phyloP scores from a whole-genome alignment of 2,113 vertebrate species.

The Xiphias gladius region DNA sequence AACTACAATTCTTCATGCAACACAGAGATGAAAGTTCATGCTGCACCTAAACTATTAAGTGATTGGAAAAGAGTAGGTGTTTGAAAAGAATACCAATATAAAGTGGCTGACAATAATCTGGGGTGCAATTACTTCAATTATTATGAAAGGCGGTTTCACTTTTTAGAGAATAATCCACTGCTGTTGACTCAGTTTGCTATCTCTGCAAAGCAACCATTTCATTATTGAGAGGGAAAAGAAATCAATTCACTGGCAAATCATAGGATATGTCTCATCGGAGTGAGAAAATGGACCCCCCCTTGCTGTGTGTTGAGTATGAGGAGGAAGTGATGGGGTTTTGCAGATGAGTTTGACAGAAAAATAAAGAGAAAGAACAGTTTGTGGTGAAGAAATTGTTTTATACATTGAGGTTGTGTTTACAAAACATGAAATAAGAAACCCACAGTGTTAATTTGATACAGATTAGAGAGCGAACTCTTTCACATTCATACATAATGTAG shows the following conservation, averaged over 20 bases:
- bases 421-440: neutral
- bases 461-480: neutral
- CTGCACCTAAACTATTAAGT: slow-evolving; percentile 2
- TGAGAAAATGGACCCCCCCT: slow-evolving; percentile 65
- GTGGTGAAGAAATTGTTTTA: neutral
- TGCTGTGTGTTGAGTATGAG: neutral
- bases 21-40: neutral
- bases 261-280: slow-evolving; percentile 70
- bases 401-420: neutral
- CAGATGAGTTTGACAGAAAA: slow-evolving; percentile 1
- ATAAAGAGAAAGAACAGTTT: neutral
- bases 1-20: neutral
- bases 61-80: slow-evolving; percentile 34
- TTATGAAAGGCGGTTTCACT: slow-evolving; percentile 43
- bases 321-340: slow-evolving; percentile 17
- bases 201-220: slow-evolving; percentile 71
- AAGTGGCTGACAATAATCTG: slow-evolving; percentile 41
- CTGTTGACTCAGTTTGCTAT: slow-evolving; percentile 66
- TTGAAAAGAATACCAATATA: slow-evolving; percentile 51
- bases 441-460: neutral
- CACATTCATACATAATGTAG: neutral
- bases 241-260: slow-evolving; percentile 73
- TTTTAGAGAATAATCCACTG: slow-evolving; percentile 40
- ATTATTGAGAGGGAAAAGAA: slow-evolving; percentile 44
- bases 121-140: slow-evolving; percentile 56